Conservation (phyloP, 2,113 vertebrate species). For the Climacteris rufus region DNA sequence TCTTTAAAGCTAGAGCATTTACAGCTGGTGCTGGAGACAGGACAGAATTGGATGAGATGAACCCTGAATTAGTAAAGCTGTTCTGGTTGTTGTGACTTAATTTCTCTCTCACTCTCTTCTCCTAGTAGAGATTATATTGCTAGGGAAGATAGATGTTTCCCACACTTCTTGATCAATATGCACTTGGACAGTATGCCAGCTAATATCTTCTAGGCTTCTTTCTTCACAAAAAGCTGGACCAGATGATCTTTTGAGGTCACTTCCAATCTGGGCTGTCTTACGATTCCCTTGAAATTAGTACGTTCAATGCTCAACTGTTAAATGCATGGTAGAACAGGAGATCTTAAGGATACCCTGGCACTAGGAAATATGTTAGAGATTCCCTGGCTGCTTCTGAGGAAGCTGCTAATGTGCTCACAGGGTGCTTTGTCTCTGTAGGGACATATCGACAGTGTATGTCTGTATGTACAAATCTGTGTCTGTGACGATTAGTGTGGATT, state of each 20-base stretch:
- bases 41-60: neutral
- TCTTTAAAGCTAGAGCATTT: neutral
- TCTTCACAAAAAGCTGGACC: neutral
- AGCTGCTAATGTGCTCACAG: neutral
- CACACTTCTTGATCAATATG: neutral
- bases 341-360: neutral
- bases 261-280: neutral
- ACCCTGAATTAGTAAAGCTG: neutral
- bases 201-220: neutral
- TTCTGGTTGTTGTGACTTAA: neutral
- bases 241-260: neutral
- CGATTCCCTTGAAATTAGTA: neutral
- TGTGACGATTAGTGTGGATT: neutral
- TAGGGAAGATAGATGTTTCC: neutral
- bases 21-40: neutral
- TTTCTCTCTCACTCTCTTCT: neutral
- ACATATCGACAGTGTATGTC: too few species aligned
- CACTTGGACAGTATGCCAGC: neutral
- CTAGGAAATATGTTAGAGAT: neutral
- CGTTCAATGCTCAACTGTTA: neutral
- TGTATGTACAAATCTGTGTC: neutral
- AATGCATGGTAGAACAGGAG: neutral
- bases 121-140: neutral
- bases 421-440: neutral
- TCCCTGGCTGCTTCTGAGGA: neutral